A percentile compares a stretch with the other conserved stretches of the same genome.
Evolutionary conservation across 2,113 vertebrate species (phyloP).

Genomic region (Myodes glareolus): DNA sequence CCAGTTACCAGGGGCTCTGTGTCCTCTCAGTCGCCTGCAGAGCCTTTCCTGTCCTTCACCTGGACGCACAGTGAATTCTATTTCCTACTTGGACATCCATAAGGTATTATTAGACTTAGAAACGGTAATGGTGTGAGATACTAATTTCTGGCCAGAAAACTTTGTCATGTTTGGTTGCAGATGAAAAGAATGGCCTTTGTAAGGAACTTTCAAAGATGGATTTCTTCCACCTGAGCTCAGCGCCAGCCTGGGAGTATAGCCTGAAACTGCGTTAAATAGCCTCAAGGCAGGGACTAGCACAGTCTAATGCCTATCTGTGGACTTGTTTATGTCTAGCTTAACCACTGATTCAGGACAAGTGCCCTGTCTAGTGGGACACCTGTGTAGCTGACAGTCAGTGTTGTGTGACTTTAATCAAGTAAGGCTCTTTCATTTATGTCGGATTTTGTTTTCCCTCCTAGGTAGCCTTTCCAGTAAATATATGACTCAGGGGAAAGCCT

Average conservation of each 20-base stretch:
- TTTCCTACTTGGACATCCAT: constrained; percentile 9
- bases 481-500: constrained; percentile 91
- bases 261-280: not conserved
- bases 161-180: not conserved
- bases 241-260: not conserved
- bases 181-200: not conserved
- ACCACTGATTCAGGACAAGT: constrained; percentile 16
- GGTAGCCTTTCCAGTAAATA: constrained; percentile 93
- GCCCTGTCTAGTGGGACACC: not conserved
- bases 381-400: constrained; percentile 18
- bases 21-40: not conserved
- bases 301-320: not conserved
- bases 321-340: constrained; percentile 7
- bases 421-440: constrained; percentile 64
- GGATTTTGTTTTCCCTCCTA: constrained; percentile 82
- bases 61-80: constrained; percentile 26
- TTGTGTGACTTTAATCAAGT: not conserved
- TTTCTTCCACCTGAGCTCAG: not conserved
- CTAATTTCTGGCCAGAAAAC: constrained; percentile 8
- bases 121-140: not conserved
- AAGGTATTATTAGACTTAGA: not conserved
- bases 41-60: not conserved
- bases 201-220: not conserved
- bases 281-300: not conserved
- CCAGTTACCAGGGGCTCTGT: not conserved